Percentiles rank a stretch among this genome's conserved stretches.
phyloP scores from a whole-genome alignment of 1,140 invertebrate genomes.

The Laupala kohalensis region DNA sequence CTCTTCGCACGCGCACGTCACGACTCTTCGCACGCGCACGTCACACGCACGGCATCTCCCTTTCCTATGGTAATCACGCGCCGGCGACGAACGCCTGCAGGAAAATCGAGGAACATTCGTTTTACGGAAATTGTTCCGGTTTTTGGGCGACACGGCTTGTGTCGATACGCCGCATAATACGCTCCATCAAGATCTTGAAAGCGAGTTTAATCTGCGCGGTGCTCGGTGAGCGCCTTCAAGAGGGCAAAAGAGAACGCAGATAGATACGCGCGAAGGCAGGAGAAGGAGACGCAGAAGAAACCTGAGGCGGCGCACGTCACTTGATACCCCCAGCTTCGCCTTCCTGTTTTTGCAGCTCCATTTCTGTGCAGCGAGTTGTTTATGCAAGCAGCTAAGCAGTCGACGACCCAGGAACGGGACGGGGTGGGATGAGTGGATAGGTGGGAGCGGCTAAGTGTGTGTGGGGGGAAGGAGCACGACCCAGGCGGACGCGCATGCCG shows the following conservation, averaged over 20 bases:
- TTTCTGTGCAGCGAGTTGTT: too few species aligned
- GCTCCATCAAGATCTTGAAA: neutral
- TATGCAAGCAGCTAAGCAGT: too few species aligned
- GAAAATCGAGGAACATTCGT: neutral
- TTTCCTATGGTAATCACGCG: neutral
- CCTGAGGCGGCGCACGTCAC: too few species aligned
- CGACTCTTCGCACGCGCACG: neutral
- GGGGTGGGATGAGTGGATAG: too few species aligned
- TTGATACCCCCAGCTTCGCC: too few species aligned
- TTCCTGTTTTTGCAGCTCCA: too few species aligned
- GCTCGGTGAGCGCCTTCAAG: neutral
- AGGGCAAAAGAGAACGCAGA: neutral
- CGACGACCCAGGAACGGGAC: too few species aligned
- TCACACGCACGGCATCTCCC: neutral
- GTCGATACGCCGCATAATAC: neutral
- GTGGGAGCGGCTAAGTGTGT: too few species aligned
- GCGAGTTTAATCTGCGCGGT: neutral
- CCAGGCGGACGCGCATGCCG: too few species aligned
- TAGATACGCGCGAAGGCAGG: neutral
- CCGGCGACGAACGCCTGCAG: neutral
- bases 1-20: neutral
- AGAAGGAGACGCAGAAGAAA: too few species aligned
- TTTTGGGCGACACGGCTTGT: neutral
- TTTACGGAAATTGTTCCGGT: neutral
- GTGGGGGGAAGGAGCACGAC: too few species aligned